These are phyloP conservation scores for Crioceris asparagi DNA, from an alignment of 2,888 invertebrate species.

Conservation along the genomic window DNA sequence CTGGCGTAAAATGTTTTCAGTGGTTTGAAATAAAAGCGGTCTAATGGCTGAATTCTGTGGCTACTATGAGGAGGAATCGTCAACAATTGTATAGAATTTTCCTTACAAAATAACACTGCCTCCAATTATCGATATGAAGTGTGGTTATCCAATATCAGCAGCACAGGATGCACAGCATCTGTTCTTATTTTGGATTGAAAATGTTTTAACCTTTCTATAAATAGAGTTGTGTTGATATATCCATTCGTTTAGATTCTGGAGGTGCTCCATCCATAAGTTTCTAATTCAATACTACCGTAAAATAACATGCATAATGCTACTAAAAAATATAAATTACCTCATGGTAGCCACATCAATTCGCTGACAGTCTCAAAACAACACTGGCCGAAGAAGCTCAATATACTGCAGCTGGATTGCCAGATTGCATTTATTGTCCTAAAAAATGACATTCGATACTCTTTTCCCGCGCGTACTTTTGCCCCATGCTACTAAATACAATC, in stretches of 20 bases:
- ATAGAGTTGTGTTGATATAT: conserved; percentile 9
- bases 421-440: too few relatives aligned
- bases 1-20: conserved; percentile 4
- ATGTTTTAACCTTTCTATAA: conserved; percentile 10
- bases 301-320: too few relatives aligned
- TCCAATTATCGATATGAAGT: conserved; percentile 7
- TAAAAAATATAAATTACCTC: too few relatives aligned
- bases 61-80: conserved; percentile 12
- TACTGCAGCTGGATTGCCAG: too few relatives aligned
- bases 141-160: conserved; percentile 13
- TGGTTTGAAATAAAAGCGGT: conserved; percentile 4
- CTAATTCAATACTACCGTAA: too few relatives aligned
- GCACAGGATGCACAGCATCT: conserved; percentile 4
- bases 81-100: conserved; percentile 6
- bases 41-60: conserved; percentile 10
- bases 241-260: conserved; percentile 1
- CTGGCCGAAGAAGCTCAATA: too few relatives aligned
- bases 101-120: conserved; percentile 7
- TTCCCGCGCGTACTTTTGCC: too few relatives aligned
- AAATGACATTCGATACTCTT: too few relatives aligned
- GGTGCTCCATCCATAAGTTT: neutral
- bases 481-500: too few relatives aligned
- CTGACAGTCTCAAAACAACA: too few relatives aligned
- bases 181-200: conserved; percentile 7
- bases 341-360: too few relatives aligned